These are phyloP conservation scores for Cynodonichthys magdalenae DNA, from an alignment of 2,797 vertebrate species.

Conservation along the genomic window DNA sequence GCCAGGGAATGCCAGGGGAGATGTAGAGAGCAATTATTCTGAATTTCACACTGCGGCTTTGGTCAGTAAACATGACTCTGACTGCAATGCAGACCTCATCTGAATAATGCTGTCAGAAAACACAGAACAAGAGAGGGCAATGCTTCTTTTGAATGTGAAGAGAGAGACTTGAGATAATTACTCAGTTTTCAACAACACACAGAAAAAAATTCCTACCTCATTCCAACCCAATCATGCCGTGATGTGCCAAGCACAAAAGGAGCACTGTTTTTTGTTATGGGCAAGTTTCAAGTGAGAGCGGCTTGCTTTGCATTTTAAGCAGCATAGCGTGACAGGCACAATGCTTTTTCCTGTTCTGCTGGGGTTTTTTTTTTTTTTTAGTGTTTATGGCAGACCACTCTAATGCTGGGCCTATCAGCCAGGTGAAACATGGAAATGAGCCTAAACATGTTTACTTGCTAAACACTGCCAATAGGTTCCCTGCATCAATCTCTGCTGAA, in stretches of 20 bases:
- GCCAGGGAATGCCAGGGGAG: slow-evolving; percentile 61
- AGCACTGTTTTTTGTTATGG: slow-evolving; percentile 39
- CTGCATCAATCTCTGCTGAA: slow-evolving; percentile 43
- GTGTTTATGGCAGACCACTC: slow-evolving; percentile 34
- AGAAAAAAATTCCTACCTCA: background rate
- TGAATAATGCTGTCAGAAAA: slow-evolving; percentile 72
- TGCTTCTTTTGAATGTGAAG: slow-evolving; percentile 35
- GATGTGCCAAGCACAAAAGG: slow-evolving; percentile 34
- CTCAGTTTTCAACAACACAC: slow-evolving; percentile 16
- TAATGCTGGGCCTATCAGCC: slow-evolving; percentile 39
- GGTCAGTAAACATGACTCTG: slow-evolving; percentile 76
- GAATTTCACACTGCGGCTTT: slow-evolving; percentile 77
- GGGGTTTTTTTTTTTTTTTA: slow-evolving; percentile 14
- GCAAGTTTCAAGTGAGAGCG: slow-evolving; percentile 47
- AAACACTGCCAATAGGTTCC: slow-evolving; percentile 49
- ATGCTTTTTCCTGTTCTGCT: slow-evolving; percentile 32
- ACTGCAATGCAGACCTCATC: slow-evolving; percentile 75
- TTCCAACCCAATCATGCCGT: background rate
- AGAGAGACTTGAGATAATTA: slow-evolving; percentile 58
- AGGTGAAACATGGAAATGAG: slow-evolving; percentile 66
- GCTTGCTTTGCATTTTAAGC: slow-evolving; percentile 58
- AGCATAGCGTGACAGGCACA: slow-evolving; percentile 19
- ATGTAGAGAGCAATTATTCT: slow-evolving; percentile 72
- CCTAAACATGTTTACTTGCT: slow-evolving; percentile 61
- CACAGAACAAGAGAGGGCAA: slow-evolving; percentile 30